Conservation (phyloP, 2,797 vertebrate genomes). For the Malacoraja senta region DNA sequence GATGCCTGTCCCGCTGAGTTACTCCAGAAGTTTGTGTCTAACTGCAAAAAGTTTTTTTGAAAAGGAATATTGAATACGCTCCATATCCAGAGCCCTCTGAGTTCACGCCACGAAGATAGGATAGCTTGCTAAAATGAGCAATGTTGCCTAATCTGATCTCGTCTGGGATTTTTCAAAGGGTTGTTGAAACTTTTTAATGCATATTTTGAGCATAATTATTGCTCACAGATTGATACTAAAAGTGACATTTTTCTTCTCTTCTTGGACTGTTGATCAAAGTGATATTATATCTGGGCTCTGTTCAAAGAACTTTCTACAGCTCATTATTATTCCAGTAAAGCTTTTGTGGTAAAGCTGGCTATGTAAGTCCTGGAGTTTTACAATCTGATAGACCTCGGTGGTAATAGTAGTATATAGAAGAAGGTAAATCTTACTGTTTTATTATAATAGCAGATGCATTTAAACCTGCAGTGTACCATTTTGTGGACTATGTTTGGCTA, state of each 20-base stretch:
- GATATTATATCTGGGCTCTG: constrained; percentile 31
- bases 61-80: background rate
- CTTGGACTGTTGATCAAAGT: constrained; percentile 33
- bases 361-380: constrained; percentile 28
- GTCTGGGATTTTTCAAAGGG: background rate
- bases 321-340: constrained; percentile 29
- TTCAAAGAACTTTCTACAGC: constrained; percentile 28
- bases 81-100: background rate
- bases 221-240: background rate
- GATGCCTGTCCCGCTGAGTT: too few relatives aligned
- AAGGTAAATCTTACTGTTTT: constrained; percentile 35
- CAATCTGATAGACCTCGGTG: constrained; percentile 13
- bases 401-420: constrained; percentile 12
- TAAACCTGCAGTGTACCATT: constrained; percentile 29
- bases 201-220: constrained; percentile 27
- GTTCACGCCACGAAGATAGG: background rate
- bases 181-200: constrained; percentile 14
- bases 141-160: background rate
- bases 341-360: constrained; percentile 28
- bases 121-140: background rate
- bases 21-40: too few relatives aligned
- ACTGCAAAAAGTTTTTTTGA: too few relatives aligned
- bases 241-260: constrained; percentile 27
- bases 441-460: constrained; percentile 9
- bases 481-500: constrained; percentile 8